Base-by-base conservation (phyloP, 2,888 invertebrate species). In the Lissocephala sabroskyi region DNA sequence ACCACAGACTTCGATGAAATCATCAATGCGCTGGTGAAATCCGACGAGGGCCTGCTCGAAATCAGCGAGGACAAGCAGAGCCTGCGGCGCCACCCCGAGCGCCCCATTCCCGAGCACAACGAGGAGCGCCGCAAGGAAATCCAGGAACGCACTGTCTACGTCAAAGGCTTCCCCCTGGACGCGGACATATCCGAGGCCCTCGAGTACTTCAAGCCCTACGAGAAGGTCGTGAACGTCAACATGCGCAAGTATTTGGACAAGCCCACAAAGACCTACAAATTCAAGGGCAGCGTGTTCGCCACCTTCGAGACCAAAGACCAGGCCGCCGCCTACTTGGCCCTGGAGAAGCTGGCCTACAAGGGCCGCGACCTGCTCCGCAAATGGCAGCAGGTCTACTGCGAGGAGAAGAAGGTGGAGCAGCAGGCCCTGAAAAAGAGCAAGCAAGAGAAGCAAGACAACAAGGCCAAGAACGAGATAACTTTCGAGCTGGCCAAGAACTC, bases 281-380 rank as follows among this genome's bases (percentile, higher is more conserved):
- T 95, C 80, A 95, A 98, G 86, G 98, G 98, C 41, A 98, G 98
- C 1, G 91, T 97, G 41, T 97, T 97, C 83, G 90, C 91, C 7
- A 92, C 94, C 3, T 98, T 97, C 83, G 89, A 90, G 67, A 91
- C 89, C 23, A 87, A 89, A 45, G 96, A 96, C 45, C 89, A 90
- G 79, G 94, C 95, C 2, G 90, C 93, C 65, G 90, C 90, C 52
- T 95, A 96, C 79, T 82, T 95, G 29, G 89, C 89, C 14, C 85
- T 87, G 14, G 90, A 92, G 61, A 88, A 87, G 55, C 85, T 93
- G 3, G 92, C 93, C 70, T 94, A 89, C 65, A 86, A 86, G 1
- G 91, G 90, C 0, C 86, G 84, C 1, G 89, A 89, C 35, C 83
- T 95, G 41, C 80, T 91, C 3, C 86, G 88, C 14, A 89, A 89